Evolutionary conservation across 1,140 invertebrate genomes (phyloP), one percentile per base, ranked within the genome.

Genomic region (Drosophila virilis): DNA sequence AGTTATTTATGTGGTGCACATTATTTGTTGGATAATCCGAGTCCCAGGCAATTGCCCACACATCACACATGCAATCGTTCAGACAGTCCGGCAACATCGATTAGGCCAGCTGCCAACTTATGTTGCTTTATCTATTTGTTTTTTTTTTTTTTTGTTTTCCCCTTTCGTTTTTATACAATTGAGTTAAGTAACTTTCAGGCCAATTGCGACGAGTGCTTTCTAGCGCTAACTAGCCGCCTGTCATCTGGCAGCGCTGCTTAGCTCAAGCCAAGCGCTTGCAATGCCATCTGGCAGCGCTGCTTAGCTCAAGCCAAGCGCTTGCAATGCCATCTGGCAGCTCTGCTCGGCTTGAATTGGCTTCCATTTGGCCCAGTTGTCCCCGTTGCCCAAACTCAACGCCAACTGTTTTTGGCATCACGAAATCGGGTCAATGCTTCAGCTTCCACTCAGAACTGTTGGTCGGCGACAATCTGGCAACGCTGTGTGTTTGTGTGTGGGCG

Each of bases 391-490:
- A 3, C 35, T 70, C 59, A 59, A 60, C 67, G 79, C 74, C 79
- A 81, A 72, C 62, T 83, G 76, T 80, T 52, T 66, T 64, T 65
- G 38, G 22, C 38, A 12, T 40, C 57, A 35, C 6, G 13, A 85
- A 86, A 86, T 86, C 76, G 76, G 82, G 82, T 74, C 82, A 88
- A 88, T 86, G 83, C 76, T 82, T 82, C 40, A 9, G 43, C 78
- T 82, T 82, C 40, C 10, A 42, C 55, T 40, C 54, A 64, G 65
- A 70, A 77, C 59, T 62, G 62, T 72, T 59, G 22, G 22, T 2
- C 2, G 22, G 22, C 22, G 66, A 12, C 50, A 13, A 15, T 45
- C 46, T 68, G 37, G n/a, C 64, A 13, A 13, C 54, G 45, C 52
- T 33, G 2, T 17, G 42, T n/a, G 12, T 66, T 38, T 10, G 48